Evolutionary conservation across 1,140 invertebrate species (phyloP), one percentile per base, ranked within the genome.

Genomic region (Colletes gigas): DNA sequence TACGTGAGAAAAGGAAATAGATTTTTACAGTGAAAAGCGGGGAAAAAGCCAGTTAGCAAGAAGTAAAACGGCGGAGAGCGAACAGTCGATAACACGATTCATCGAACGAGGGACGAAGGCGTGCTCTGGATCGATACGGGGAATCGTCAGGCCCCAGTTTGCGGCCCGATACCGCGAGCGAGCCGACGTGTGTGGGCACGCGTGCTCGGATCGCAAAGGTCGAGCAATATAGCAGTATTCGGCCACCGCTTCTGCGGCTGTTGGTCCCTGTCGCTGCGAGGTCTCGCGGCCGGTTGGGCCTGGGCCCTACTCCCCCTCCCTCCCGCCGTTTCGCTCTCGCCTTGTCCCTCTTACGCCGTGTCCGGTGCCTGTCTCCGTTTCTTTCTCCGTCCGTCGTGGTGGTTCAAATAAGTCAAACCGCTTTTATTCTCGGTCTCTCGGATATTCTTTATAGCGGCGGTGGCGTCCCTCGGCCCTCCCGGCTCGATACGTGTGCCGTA

Each of bases 341-440:
- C 39, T 39, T 47, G 4, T 41, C 69, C 19, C 44, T 76, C 66
- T 80, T 78, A 44, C 63, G 60, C 57, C 12, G 62, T 62, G 55
- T 65, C 63, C 39, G 57, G 59, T 19, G 1, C 67, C 67, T 39
- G 67, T 71, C 72, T 63, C 30, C 59, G 44, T 70, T 66, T 76
- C 72, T 60, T 67, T 68, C 78, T 85, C 66, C 83, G 60, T 71
- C 83, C 79, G 75, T 69, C 72, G 76, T 69, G 86, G 83, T 87
- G 90, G 86, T 89, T 91, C 86, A 84, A 91, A 92, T 93, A 92
- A 92, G 90, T 92, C 92, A 92, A 88, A 86, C 86, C 82, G 80
- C 87, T 89, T 91, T 92, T 92, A 91, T 90, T 91, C 91, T 90
- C 90, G 15, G 90, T 90, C 90, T 90, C 85, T 78, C 68, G 75